Base-by-base conservation (phyloP, 2,888 invertebrate genomes). In the Himalopsyche japonica region DNA sequence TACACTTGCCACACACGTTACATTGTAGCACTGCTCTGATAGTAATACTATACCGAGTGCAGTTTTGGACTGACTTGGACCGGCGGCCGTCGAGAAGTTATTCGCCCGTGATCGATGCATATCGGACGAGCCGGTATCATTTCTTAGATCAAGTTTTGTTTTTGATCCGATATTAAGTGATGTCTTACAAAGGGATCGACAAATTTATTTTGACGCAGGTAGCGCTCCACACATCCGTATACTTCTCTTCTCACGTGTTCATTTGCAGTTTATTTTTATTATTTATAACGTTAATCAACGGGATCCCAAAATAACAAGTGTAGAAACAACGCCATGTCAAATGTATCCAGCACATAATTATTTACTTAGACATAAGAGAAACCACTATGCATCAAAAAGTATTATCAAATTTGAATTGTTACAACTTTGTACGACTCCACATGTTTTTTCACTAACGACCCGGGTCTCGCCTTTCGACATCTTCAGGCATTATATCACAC, bases 151-250 rank as follows among this genome's bases (percentile, higher is more conserved):
- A 49, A 57, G 32, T 57, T 79, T 30, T 70, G 70, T 70, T 78
- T 79, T 79, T 57, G 79, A 79, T 79, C 79, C 79, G 57, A 57
- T 57, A 47, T 79, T 79, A 47, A 70, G 70, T 70, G 70, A 70
- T 70, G 70, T 70, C 70, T 24, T 70, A 70, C 70, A 70, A 70
- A 70, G 27, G 70, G 70, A 30, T 70, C 70, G 70, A 70, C 70
- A 70, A 70, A 70, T 30, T 70, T 70, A 70, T 70, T 70, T 70
- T 70, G 70, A 70, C 70, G 70, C 70, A 70, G 27, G 70, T 70
- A 70, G 70, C 70, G 30, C 70, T 70, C 70, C 27, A 70, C 27
- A 70, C 70, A 70, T 70, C 70, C 70, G 70, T 70, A 10, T 10
- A 12, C 30, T 24, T 57, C n/a, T 57, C 70, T 70, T 70, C 24